A percentile compares a stretch with the other conserved stretches of the same genome.
Conservation (phyloP, 2,888 invertebrate species). For the Matsumyia berberina region DNA sequence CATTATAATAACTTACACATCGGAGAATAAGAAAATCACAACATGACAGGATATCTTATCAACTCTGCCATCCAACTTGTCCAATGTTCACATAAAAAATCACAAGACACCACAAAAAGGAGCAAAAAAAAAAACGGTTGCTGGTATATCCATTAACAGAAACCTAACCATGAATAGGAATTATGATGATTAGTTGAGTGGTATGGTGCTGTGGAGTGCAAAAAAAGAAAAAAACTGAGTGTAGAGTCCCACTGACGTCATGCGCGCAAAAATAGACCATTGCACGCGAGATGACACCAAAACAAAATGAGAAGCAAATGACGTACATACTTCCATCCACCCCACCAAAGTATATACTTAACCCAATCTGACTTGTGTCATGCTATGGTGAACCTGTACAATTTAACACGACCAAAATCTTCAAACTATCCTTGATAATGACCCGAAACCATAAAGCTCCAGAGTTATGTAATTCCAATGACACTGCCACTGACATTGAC, state of each 20-base stretch:
- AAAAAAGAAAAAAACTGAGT: background rate
- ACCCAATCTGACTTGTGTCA: slow-evolving; percentile 12
- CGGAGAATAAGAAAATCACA: slow-evolving; percentile 13
- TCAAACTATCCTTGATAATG: slow-evolving; percentile 18
- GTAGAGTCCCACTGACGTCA: slow-evolving; percentile 39
- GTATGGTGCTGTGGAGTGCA: background rate
- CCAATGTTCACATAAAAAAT: background rate
- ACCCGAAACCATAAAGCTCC: slow-evolving; percentile 1
- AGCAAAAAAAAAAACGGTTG: background rate
- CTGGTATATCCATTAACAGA: slow-evolving; percentile 15
- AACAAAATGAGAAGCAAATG: slow-evolving; percentile 42
- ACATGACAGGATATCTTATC: slow-evolving; percentile 10
- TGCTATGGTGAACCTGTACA: background rate
- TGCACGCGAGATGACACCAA: slow-evolving; percentile 43
- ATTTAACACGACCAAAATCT: background rate
- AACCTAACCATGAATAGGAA: slow-evolving; percentile 11
- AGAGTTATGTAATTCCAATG: slow-evolving; percentile 28
- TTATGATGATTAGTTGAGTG: background rate
- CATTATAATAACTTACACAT: slow-evolving; percentile 8
- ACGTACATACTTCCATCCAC: slow-evolving; percentile 27
- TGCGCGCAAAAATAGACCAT: slow-evolving; percentile 39
- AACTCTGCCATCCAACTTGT: slow-evolving; percentile 2
- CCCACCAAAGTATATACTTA: background rate
- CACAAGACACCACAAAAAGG: background rate
- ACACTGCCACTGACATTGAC: slow-evolving; percentile 35